These are phyloP conservation scores for Cyrtorhinus lividipennis DNA, from an alignment of 1,140 invertebrate genomes.

Conservation along the genomic window DNA sequence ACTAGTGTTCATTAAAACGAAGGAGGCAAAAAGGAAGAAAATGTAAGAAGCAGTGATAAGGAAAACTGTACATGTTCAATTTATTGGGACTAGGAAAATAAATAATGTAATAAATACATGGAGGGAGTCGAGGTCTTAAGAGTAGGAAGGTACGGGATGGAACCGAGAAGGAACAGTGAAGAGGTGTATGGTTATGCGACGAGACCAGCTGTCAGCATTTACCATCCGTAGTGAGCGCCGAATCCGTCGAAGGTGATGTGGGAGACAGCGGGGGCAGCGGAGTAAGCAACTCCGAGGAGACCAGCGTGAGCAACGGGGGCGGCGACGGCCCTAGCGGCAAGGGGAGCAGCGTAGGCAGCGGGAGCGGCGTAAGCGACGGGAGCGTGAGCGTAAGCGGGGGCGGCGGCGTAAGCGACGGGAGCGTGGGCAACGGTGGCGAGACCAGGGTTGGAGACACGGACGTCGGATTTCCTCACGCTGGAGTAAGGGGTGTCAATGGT, in stretches of 20 bases:
- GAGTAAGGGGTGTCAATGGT: slow-evolving; percentile 30
- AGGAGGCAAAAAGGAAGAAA: too few relatives aligned
- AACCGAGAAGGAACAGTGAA: too few relatives aligned
- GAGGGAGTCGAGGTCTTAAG: too few relatives aligned
- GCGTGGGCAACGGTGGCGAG: slow-evolving; percentile 24
- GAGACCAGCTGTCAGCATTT: too few relatives aligned
- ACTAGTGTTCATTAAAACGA: too few relatives aligned
- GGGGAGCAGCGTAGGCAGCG: slow-evolving; percentile 21
- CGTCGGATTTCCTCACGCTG: slow-evolving; percentile 30
- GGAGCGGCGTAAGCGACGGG: slow-evolving; percentile 21
- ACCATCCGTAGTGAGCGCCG: slow-evolving; percentile 27
- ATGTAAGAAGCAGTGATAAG: too few relatives aligned
- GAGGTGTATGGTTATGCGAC: too few relatives aligned
- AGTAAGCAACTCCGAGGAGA: slow-evolving; percentile 25
- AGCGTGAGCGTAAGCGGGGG: slow-evolving; percentile 18
- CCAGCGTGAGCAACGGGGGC: slow-evolving; percentile 20
- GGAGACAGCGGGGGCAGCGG: slow-evolving; percentile 25
- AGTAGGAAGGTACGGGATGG: too few relatives aligned
- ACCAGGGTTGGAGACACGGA: slow-evolving; percentile 30
- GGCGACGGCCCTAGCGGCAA: slow-evolving; percentile 13
- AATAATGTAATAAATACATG: too few relatives aligned
- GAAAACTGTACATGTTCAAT: too few relatives aligned
- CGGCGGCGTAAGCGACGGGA: slow-evolving; percentile 21
- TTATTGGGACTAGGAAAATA: too few relatives aligned
- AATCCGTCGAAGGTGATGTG: slow-evolving; percentile 25